Base-by-base conservation (phyloP, 2,888 invertebrate genomes). In the Patella ulyssiponensis region DNA sequence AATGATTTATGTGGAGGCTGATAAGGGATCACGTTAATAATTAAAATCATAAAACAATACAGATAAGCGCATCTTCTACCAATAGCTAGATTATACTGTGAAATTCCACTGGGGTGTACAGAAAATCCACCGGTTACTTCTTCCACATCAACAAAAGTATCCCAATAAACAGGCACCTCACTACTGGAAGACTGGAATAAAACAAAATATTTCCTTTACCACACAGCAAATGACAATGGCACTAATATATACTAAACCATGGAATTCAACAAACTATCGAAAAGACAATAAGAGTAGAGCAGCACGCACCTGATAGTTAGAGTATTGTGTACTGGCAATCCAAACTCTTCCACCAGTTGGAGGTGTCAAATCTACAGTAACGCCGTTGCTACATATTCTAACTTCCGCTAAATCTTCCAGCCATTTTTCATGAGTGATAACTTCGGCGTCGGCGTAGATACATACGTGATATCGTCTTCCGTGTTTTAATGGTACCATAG, bases 341-440 rank as follows among this genome's bases (percentile, higher is more conserved):
- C 81, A 79, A n/a, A 84, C 83, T 23, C 74, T 51, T 17, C 80
- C 82, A 33, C 77, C 69, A 15, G 54, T 75, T 0, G 86, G 86
- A 27, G 83, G 80, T 14, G 83, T 82, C 15, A 81, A 73, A 77
- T 86, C 86, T 1, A 86, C 78, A 33, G 85, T 85, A 17, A 87
- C 78, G 12, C 87, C 87, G 77, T 86, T 84, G 54, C 83, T 83
- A 76, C 87, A 87, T 27, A 73, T 80, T 27, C 71, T 77, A 14
- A 86, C 71, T 20, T 77, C 85, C 12, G 76, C 76, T 11, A 86
- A 75, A n/a, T 77, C 70, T 52, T 84, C 80, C 1, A 73, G 77
- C 84, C 84, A 85, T n/a, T 81, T 79, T 72, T 86, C 84, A 76
- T 82, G 74, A 3, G 72, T 71, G 23, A 81, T 73, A 1, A 52